phyloP scores from a whole-genome alignment of 1,140 invertebrate species.

The Rhizoglyphus robini region DNA sequence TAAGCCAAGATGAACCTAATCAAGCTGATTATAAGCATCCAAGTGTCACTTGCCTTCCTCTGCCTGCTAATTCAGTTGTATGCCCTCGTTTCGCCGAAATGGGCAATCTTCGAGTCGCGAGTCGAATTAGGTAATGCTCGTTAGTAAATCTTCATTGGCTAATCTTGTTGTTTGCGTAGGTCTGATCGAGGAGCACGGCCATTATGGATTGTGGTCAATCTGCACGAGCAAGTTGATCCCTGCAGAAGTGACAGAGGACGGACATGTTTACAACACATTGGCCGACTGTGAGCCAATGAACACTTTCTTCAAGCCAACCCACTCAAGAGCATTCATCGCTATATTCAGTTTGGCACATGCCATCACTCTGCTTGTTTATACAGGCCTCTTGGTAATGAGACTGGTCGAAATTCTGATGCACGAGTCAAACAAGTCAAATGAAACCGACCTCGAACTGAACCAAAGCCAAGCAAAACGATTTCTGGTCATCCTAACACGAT shows the following conservation, averaged over 20 bases:
- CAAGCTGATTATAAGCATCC: background rate
- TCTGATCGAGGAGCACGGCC: constrained; percentile 22
- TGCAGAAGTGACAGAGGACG: background rate
- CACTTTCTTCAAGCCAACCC: constrained; percentile 21
- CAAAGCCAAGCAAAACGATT: background rate
- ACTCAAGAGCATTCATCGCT: constrained; percentile 6
- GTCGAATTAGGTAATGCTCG: constrained; percentile 19
- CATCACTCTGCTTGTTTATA: background rate
- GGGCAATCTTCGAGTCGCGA: constrained; percentile 20
- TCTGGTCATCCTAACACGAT: background rate
- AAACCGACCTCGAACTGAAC: background rate
- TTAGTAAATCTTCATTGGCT: background rate
- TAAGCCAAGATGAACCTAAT: background rate
- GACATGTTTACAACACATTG: constrained; percentile 3
- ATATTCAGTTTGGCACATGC: constrained; percentile 16
- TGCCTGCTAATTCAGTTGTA: background rate
- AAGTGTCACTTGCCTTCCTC: background rate
- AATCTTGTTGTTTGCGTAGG: constrained; percentile 12
- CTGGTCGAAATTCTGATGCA: background rate
- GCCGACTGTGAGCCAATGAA: constrained; percentile 24
- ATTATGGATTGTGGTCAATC: constrained; percentile 24
- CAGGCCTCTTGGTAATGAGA: constrained; percentile 8
- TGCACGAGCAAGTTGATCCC: constrained; percentile 13
- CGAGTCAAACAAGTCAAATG: background rate
- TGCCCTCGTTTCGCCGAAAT: background rate